Base-by-base conservation (phyloP, 1,140 invertebrate species). In the Hypothenemus hampei region DNA sequence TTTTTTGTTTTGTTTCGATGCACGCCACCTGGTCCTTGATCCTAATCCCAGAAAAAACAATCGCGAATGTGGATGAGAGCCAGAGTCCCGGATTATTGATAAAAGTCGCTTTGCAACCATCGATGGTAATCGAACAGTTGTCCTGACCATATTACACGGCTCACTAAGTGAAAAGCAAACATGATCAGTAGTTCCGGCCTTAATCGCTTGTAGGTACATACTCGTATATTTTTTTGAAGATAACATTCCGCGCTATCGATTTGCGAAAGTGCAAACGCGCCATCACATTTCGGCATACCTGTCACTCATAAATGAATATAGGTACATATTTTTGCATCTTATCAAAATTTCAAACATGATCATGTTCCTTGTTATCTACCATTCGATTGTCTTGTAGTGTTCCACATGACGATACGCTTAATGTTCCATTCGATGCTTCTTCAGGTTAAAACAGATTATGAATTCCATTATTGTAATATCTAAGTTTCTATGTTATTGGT, bases 81-180 rank as follows among this genome's bases (percentile, higher is more conserved):
- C 36, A 10, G 36, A 18, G 18, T 3, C 36, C 36, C n/a, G 4
- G 19, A 43, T 10, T 26, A 37, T 39, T 11, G 24, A 16, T 23
- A 7, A 16, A 13, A 36, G n/a, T 23, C 19, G 35, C 35, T 22
- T 31, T 11, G n/a, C 44, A 18, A 10, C 31, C 31, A 54, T 57
- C 23, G 39, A 43, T 35, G 11, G 21, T 29, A 31, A 57, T 43
- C 40, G 49, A 57, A 59, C 62, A 63, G 62, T 61, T 63, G 62
- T 63, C 59, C 53, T 59, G 43, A 60, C 53, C 56, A 57, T 63
- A 63, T 63, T 63, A 61, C 62, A 63, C 49, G 59, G 33, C 51
- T 58, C 53, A 61, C 58, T 58, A 59, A 63, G 62, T 63, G 62
- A 63, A 61, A 59, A 59, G 59, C 49, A 63, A 63, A 63, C 59